Evolutionary conservation across 2,888 invertebrate species (phyloP).

Genomic region (Pristionchus mayeri): DNA sequence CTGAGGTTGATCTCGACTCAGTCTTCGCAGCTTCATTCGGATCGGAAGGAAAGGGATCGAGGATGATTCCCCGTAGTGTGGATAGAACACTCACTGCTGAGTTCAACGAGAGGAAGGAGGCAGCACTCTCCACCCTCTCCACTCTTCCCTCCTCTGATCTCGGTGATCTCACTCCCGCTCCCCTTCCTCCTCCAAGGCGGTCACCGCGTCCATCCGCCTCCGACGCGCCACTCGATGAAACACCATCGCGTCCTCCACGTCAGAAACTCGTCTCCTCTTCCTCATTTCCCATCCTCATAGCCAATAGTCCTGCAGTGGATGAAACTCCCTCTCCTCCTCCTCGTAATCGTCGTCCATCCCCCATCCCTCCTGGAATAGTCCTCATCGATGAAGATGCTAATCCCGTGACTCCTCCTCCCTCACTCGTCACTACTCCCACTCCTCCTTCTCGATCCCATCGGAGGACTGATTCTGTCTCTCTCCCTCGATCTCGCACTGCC

Average conservation of each 20-base stretch:
- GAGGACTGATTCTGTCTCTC: conserved; percentile 18
- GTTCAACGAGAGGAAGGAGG: background rate
- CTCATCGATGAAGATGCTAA: no score
- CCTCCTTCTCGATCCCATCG: background rate
- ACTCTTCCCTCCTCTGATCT: background rate
- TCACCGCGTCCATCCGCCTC: background rate
- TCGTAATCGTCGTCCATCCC: background rate
- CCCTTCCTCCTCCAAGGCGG: background rate
- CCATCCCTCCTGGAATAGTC: background rate
- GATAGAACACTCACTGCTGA: background rate
- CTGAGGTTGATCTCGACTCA: conserved; percentile 6
- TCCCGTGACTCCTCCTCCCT: background rate
- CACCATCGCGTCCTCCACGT: background rate
- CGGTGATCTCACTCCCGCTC: background rate
- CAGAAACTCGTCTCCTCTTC: conserved; percentile 6
- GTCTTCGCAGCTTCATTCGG: conserved; percentile 5
- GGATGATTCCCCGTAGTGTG: background rate
- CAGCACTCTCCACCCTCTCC: background rate
- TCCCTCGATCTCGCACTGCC: background rate
- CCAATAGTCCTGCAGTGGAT: background rate
- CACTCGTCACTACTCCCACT: background rate
- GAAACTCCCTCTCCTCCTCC: background rate
- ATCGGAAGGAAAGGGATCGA: background rate
- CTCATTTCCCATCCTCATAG: background rate
- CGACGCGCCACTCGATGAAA: background rate